Conservation (phyloP, 2,888 invertebrate genomes). For the Lithophane leautieri region DNA sequence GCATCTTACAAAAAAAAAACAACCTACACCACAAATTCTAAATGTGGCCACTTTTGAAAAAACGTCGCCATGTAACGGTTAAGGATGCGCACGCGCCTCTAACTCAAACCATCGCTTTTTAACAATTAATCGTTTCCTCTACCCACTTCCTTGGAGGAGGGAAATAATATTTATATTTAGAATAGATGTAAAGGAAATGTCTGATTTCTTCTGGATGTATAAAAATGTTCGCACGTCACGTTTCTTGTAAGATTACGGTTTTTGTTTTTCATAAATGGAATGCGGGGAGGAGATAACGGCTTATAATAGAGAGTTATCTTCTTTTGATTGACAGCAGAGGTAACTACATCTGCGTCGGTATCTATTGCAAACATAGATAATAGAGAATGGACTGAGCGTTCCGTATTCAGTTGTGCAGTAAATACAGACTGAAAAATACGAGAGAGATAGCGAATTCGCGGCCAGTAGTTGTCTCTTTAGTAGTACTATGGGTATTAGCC, state of each 20-base stretch:
- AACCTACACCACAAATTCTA: constrained; percentile 68
- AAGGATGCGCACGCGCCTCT: constrained; percentile 78
- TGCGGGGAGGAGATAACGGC: neutral
- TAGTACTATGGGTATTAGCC: too few relatives aligned
- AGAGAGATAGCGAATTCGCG: too few relatives aligned
- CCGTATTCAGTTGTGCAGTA: too few relatives aligned
- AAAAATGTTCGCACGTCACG: constrained; percentile 65
- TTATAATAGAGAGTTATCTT: neutral
- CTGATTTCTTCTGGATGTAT: constrained; percentile 67
- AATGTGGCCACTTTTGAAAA: constrained; percentile 74
- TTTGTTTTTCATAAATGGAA: neutral
- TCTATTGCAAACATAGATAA: neutral
- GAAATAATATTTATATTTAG: constrained; percentile 68
- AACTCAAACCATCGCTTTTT: constrained; percentile 77
- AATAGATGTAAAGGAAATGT: constrained; percentile 72
- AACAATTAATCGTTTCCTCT: constrained; percentile 85
- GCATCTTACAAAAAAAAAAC: constrained; percentile 73
- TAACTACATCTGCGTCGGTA: too few relatives aligned
- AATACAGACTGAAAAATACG: too few relatives aligned
- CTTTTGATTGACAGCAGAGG: constrained; percentile 4
- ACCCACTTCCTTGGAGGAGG: constrained; percentile 66
- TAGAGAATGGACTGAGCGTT: too few relatives aligned
- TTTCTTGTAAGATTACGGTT: constrained; percentile 1
- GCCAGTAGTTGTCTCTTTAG: too few relatives aligned
- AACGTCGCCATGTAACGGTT: constrained; percentile 67